Base-by-base conservation (phyloP, 2,113 vertebrate genomes). In the Alligator sinensis region DNA sequence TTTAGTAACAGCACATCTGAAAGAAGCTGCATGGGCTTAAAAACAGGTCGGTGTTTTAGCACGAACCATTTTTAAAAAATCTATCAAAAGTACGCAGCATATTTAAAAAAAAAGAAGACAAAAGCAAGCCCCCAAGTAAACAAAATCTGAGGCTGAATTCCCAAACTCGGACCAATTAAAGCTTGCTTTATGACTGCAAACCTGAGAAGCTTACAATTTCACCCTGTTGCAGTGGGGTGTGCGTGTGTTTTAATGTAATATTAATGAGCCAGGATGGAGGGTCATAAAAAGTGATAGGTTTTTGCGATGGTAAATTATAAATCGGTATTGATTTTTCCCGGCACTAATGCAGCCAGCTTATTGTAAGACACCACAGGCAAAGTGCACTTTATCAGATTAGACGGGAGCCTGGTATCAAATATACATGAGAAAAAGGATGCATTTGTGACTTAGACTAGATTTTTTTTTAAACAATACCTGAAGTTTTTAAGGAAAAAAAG, bases 251-350 rank as follows among this genome's bases (percentile, higher is more conserved):
- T 99, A 99, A 99, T 99, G 98, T 99, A 99, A 99, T 99, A 99
- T 99, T 99, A 99, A 99, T 99, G 98, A 99, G 98, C 96, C 98
- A 98, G 99, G 99, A 99, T 99, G 98, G 98, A 99, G 98, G 98
- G 98, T 98, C 98, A 99, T 99, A 99, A 99, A 99, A 99, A 99
- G 98, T 98, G 98, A 98, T 99, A 98, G 98, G 98, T 99, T 99
- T 98, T 98, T 99, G 98, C 98, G 98, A 99, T 99, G 99, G 99
- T 99, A 99, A 99, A 99, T 99, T 99, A 99, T 99, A 99, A 99
- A 99, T 99, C 98, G 98, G 98, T 99, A 99, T 99, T 99, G 99
- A 99, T 99, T 99, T 99, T 98, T 98, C 98, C 97, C 98, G 97
- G 98, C 98, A 98, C 98, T 98, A 98, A 98, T 98, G 98, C 98